Evolutionary conservation across 2,888 invertebrate species (phyloP).

Genomic region (Leucoptera coffeella): DNA sequence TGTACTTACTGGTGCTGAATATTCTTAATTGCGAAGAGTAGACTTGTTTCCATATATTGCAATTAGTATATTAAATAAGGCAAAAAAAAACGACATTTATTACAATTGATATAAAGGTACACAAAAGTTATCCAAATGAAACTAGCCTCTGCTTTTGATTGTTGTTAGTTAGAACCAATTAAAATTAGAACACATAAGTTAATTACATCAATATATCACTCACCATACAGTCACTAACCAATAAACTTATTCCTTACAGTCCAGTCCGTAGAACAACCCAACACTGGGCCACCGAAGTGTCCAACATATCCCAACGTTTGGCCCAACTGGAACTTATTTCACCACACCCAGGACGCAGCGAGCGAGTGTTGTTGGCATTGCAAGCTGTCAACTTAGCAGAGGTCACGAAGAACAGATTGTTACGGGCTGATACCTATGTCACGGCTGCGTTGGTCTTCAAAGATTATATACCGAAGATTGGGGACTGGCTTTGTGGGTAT

Average conservation of each 20-base stretch:
- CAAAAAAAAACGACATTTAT: no score
- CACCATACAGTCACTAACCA: no score
- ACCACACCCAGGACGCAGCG: conserved; percentile 54
- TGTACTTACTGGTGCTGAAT: no score
- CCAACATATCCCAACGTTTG: conserved; percentile 74
- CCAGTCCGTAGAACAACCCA: conserved; percentile 30
- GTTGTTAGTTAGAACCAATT: no score
- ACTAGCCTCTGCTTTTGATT: no score
- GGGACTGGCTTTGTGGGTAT: conserved; percentile 63
- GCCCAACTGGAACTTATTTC: conserved; percentile 77
- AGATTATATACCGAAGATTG: conserved; percentile 58
- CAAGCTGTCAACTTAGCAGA: conserved; percentile 86
- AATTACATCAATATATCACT: no score
- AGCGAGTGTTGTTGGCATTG: conserved; percentile 66
- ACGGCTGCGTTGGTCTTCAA: conserved; percentile 70
- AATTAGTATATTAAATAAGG: no score
- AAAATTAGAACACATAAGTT: no score
- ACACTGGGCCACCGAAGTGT: conserved; percentile 65
- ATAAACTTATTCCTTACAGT: conserved; percentile 10
- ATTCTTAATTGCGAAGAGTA: no score
- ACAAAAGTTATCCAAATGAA: no score
- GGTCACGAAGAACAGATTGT: conserved; percentile 63
- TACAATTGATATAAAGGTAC: no score
- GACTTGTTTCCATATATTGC: no score
- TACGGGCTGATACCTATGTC: conserved; percentile 78